Evolutionary conservation across 2,797 vertebrate species (phyloP).

Genomic region (Diceros bicornis): DNA sequence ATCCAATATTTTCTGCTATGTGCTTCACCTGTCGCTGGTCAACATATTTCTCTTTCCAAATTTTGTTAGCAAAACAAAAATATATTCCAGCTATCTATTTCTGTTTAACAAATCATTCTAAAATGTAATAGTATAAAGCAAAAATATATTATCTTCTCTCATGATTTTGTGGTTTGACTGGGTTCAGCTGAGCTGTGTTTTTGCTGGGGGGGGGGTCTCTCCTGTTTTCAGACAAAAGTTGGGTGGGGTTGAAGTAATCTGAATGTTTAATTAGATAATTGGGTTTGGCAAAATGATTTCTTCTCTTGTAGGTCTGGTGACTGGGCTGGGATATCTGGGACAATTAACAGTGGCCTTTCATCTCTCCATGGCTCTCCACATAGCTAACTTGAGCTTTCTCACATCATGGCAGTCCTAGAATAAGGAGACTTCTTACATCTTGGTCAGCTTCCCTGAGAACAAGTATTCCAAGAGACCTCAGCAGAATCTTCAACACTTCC

Average conservation of each 20-base stretch:
- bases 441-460: background rate
- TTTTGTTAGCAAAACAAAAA: background rate
- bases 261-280: background rate
- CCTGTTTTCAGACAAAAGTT: background rate
- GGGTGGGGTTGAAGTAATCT: background rate
- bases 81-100: background rate
- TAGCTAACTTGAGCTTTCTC: background rate
- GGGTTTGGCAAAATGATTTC: background rate
- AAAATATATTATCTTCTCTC: background rate
- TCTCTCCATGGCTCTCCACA: background rate
- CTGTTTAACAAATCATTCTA: background rate
- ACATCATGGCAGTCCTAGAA: background rate
- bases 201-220: background rate
- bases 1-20: background rate
- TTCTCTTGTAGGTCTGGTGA: background rate
- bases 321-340: background rate
- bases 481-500: background rate
- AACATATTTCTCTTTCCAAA: background rate
- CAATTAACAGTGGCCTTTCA: background rate
- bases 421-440: background rate
- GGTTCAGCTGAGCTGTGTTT: background rate
- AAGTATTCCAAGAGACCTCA: background rate
- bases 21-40: background rate
- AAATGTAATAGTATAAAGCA: background rate
- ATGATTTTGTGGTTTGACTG: background rate